phyloP scores from a whole-genome alignment of 2,888 invertebrate genomes.

The Hemaris fuciformis region DNA sequence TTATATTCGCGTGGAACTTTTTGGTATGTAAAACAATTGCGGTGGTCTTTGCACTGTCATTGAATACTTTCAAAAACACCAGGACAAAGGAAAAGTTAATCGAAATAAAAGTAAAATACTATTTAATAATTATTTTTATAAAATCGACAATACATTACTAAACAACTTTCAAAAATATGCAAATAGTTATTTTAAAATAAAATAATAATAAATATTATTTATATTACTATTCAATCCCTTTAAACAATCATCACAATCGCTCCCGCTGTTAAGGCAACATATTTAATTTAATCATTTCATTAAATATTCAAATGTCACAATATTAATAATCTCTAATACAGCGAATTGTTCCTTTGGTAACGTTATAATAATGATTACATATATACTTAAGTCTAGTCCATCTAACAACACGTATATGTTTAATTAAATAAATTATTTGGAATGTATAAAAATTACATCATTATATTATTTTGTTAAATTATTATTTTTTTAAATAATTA shows the following conservation, averaged over 20 bases:
- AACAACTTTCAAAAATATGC: slow-evolving; percentile 8
- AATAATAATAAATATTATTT: slow-evolving; percentile 1
- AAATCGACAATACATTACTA: slow-evolving; percentile 3
- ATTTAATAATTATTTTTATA: slow-evolving; percentile 1
- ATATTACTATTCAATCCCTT: neutral
- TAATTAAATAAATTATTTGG: slow-evolving; percentile 3
- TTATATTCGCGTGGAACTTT: too few relatives aligned
- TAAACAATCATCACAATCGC: slow-evolving; percentile 4
- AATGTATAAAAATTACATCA: slow-evolving; percentile 14
- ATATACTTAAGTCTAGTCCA: neutral
- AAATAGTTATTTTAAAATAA: neutral
- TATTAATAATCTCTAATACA: neutral
- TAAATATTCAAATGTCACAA: neutral
- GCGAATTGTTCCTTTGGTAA: slow-evolving; percentile 6
- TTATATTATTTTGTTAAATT: neutral
- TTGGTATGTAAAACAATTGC: too few relatives aligned
- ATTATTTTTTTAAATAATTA: neutral
- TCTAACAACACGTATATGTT: neutral
- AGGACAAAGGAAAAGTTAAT: neutral
- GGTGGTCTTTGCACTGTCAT: too few relatives aligned
- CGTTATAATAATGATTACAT: neutral
- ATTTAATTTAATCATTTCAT: neutral
- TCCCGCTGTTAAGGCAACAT: neutral
- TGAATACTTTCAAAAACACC: too few relatives aligned
- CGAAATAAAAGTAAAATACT: neutral